A percentile compares a stretch with the other conserved stretches of the same genome.
These are phyloP conservation scores for Thunnus thynnus DNA, from an alignment of 2,113 vertebrate species.

Conservation along the genomic window DNA sequence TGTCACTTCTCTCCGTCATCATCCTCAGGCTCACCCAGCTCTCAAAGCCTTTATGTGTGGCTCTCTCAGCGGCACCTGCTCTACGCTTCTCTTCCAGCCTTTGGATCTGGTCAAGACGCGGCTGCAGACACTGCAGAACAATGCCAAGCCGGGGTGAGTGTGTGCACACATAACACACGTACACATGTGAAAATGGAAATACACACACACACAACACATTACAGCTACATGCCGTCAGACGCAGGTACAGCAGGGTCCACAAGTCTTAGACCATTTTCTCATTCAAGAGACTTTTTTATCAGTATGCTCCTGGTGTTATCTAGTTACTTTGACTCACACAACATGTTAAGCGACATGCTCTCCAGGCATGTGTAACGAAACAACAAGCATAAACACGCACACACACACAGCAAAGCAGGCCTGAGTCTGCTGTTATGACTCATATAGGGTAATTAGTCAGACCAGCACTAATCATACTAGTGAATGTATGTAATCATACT, in stretches of 20 bases:
- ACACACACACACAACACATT: background rate
- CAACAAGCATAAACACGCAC: background rate
- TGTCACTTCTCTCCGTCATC: background rate
- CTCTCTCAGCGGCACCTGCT: constrained; percentile 96
- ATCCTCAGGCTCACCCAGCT: constrained; percentile 90
- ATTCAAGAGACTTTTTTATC: background rate
- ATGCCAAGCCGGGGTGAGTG: constrained; percentile 81
- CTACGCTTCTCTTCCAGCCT: constrained; percentile 96
- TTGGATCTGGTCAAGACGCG: constrained; percentile 96
- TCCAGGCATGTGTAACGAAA: background rate
- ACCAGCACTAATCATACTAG: constrained; percentile 27
- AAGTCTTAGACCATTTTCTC: too few species aligned
- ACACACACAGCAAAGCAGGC: background rate
- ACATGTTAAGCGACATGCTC: constrained; percentile 3
- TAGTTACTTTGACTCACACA: background rate
- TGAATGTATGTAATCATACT: constrained; percentile 23
- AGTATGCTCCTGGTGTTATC: background rate
- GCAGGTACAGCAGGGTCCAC: background rate
- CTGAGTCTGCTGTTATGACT: constrained; percentile 49
- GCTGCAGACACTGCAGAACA: constrained; percentile 90
- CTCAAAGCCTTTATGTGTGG: constrained; percentile 97
- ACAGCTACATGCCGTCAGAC: background rate
- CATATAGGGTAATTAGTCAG: constrained; percentile 51
- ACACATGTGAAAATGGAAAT: background rate
- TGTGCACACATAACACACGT: background rate